Evolutionary conservation across 2,888 invertebrate species (phyloP).

Genomic region (Anticlea derivata): DNA sequence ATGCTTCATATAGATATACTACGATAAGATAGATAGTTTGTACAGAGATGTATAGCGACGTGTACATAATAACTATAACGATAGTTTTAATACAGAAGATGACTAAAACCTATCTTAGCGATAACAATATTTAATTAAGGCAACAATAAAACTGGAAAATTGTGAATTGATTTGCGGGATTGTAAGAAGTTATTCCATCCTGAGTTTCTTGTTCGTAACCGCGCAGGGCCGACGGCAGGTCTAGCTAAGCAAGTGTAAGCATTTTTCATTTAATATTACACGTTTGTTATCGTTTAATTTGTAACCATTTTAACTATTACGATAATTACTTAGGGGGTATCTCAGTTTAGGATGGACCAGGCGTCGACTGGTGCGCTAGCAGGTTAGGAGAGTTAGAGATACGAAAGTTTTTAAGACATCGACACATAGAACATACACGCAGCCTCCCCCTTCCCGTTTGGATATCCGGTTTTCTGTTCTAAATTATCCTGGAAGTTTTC

Average conservation of each 20-base stretch:
- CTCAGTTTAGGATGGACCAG: conserved; percentile 83
- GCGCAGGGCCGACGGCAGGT: conserved; percentile 71
- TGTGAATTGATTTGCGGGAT: conserved; percentile 74
- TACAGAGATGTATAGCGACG: conserved; percentile 77
- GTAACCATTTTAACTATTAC: conserved; percentile 82
- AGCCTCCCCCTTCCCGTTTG: conserved; percentile 64
- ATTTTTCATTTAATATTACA: conserved; percentile 80
- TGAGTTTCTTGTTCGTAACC: conserved; percentile 64
- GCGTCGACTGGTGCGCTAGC: conserved; percentile 81
- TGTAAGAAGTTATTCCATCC: conserved; percentile 74
- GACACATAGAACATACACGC: conserved; percentile 71
- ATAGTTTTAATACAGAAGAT: conserved; percentile 80
- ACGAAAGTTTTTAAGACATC: conserved; percentile 71
- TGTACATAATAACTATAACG: conserved; percentile 71
- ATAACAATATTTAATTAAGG: conserved; percentile 75
- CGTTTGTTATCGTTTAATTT: conserved; percentile 82
- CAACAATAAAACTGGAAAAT: conserved; percentile 71
- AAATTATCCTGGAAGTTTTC: conserved; percentile 53
- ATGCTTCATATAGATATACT: conserved; percentile 71
- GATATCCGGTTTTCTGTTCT: conserved; percentile 64
- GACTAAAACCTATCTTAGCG: conserved; percentile 77
- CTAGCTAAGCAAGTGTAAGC: conserved; percentile 82
- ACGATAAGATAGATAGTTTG: conserved; percentile 76
- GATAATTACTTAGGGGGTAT: conserved; percentile 72
- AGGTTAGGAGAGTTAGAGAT: conserved; percentile 70